Percentiles rank a stretch among this genome's conserved stretches.
phyloP scores from a whole-genome alignment of 2,888 invertebrate species.

The Hoplodrina ambigua region DNA sequence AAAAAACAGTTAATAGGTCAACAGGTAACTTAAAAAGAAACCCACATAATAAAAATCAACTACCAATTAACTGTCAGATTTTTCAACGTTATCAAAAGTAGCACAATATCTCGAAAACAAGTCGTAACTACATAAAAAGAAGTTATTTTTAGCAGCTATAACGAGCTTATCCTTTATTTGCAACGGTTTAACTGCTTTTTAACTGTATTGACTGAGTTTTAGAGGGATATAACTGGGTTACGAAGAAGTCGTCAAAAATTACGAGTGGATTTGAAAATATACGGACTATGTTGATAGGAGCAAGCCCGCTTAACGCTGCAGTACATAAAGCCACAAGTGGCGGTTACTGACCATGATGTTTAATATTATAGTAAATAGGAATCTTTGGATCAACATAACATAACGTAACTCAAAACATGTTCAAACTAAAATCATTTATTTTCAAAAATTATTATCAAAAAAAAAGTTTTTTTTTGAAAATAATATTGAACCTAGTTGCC shows the following conservation, averaged over 20 bases:
- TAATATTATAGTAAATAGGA: no score
- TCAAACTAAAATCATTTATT: no score
- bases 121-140: constrained; percentile 17
- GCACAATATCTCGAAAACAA: constrained; percentile 7
- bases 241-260: constrained; percentile 9
- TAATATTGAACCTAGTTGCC: no score
- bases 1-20: not conserved
- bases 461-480: no score
- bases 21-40: not conserved
- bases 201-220: constrained; percentile 37
- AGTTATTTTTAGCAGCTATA: constrained; percentile 33
- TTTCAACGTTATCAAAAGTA: constrained; percentile 3
- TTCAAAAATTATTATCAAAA: no score
- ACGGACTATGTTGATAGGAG: not conserved
- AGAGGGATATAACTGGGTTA: constrained; percentile 27
- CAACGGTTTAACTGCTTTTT: constrained; percentile 35
- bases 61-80: constrained; percentile 4
- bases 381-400: no score
- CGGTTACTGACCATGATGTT: no score
- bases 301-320: not conserved
- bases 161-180: constrained; percentile 12
- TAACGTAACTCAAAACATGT: no score
- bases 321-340: no score
- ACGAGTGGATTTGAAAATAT: constrained; percentile 13
- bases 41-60: not conserved